A percentile compares a stretch with the other conserved stretches of the same genome.
These are phyloP conservation scores for Gymnoscopelus microlampas DNA, from an alignment of 2,797 vertebrate genomes.

Conservation along the genomic window DNA sequence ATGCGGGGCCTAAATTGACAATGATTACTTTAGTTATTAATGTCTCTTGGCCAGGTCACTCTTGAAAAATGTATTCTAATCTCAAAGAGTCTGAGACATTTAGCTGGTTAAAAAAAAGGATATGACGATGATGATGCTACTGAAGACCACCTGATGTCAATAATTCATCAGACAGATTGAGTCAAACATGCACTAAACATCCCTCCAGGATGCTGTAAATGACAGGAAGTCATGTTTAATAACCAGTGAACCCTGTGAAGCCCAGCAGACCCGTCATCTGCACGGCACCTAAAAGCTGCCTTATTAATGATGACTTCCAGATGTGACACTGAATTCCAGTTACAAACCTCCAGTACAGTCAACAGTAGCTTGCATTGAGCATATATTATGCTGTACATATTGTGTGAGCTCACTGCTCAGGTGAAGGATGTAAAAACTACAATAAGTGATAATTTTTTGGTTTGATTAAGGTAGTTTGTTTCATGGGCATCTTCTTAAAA, in stretches of 20 bases:
- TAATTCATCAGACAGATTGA: conserved; percentile 35
- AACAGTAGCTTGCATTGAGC: conserved; percentile 10
- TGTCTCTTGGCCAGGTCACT: too few relatives aligned
- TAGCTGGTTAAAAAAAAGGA: too few relatives aligned
- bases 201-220: conserved; percentile 41
- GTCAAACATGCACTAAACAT: conserved; percentile 8
- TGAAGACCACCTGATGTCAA: conserved; percentile 28
- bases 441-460: too few relatives aligned
- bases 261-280: neutral
- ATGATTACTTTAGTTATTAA: too few relatives aligned
- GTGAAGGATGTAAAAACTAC: neutral
- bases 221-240: conserved; percentile 51
- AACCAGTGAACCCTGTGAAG: conserved; percentile 15
- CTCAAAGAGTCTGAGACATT: too few relatives aligned
- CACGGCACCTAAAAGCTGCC: conserved; percentile 29
- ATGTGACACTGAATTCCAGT: conserved; percentile 45
- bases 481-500: too few relatives aligned
- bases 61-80: too few relatives aligned
- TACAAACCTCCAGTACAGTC: conserved; percentile 32
- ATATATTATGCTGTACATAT: neutral
- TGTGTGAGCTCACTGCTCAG: neutral
- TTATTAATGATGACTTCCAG: conserved; percentile 38
- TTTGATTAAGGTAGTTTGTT: too few relatives aligned
- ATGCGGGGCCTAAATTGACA: too few relatives aligned
- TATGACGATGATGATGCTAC: neutral